Base-by-base conservation (phyloP, 2,113 vertebrate species). In the Phaethon lepturus region DNA sequence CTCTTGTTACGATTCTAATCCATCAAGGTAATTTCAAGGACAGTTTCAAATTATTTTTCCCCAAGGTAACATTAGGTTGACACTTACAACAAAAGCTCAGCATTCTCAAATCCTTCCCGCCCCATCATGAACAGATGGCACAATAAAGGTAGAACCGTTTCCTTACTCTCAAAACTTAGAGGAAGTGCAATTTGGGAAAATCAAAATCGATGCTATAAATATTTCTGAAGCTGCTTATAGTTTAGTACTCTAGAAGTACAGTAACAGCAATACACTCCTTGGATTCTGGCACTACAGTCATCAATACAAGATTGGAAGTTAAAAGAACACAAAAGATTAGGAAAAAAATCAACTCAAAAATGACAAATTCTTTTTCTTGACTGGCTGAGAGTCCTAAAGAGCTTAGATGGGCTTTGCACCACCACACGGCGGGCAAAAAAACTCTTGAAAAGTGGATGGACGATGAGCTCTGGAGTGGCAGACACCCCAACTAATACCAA, bases 11-110 rank as follows among this genome's bases (percentile, higher is more conserved):
- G 91, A 55, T 71, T 96, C 63, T 92, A 75, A 73, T 87, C 56
- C 59, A 90, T 87, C 92, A 97, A 79, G 86, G 86, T 95, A 90
- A 78, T 47, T 78, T 93, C 95, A 97, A 91, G 86, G 78, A 52
- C 59, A 77, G 42, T 86, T 82, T 93, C 72, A 90, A 94, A 92
- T 75, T 90, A 86, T 88, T 92, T 96, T 90, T 85, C 80, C 77
- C 72, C 53, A 44, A 91, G 74, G 88, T 84, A 91, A 20, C 11
- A 75, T 88, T 91, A 88, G 2, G 56, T 62, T 90, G 74, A 88
- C 38, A 55, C 63, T 95, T 81, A 86, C 28, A 94, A 80, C 49
- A 86, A 87, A 81, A 90, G 60, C 81, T 88, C 68, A 91, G 28
- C 56, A 44, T 59, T 81, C 53, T 81, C n/a, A 75, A 75, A 75